Evolutionary conservation across 2,797 vertebrate species (phyloP), one percentile per base, ranked within the genome.

Genomic region (Perodicticus potto): DNA sequence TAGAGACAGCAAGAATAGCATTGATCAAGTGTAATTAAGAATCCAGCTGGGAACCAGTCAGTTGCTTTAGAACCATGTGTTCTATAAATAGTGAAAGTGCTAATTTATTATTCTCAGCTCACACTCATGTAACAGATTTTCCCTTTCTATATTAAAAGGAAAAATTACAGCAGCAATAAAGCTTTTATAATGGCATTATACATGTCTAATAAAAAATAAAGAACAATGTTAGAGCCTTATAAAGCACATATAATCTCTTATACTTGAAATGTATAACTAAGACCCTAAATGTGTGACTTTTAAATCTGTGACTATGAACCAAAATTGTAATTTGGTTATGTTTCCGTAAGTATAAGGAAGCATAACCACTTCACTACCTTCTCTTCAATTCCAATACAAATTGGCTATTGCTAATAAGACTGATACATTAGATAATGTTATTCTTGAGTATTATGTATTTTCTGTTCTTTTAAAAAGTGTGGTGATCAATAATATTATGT

Each of bases 401-500:
- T 97, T 94, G 59, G 53, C 89, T 95, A 97, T 96, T 90, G 85
- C 27, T 95, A 81, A 89, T 95, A 93, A 97, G 57, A 82, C n/a
- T 89, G 76, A 92, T 40, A 65, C 94, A 93, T 96, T 94, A 78
- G 96, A 93, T 1, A 7, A 85, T 40, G 91, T 98, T 96, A 86
- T 4, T 96, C 97, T 81, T 94, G 63, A 95, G 55, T 97, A 73
- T 20, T 93, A 70, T 88, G 7, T 97, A 45, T 87, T 93, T 97
- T 92, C 85, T 96, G 77, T 94, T 94, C 65, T 89, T 97, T 97
- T 95, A 72, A 85, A 97, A 91, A 97, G 37, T 96, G 34, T 95
- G 96, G 80, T 97, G 82, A 82, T 91, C 96, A 96, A 84, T 97
- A 96, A 95, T 97, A 96, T 80, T 96, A 88, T 90, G 91, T 98